These are phyloP conservation scores for Temnothorax nylanderi DNA, from an alignment of 1,140 invertebrate genomes.

Conservation along the genomic window DNA sequence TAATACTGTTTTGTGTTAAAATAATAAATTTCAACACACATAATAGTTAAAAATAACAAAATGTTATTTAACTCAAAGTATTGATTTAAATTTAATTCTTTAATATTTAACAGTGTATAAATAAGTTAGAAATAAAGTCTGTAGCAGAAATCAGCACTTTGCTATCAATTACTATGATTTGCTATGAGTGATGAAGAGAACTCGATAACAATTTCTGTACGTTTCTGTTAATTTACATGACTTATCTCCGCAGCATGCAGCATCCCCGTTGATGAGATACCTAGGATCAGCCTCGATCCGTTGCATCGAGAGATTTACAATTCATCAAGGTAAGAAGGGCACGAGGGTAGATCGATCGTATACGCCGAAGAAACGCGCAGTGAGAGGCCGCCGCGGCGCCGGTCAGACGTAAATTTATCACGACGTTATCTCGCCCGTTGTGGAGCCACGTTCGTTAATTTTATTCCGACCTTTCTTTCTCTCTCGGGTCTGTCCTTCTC, in stretches of 20 bases:
- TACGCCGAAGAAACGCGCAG: constrained; percentile 63
- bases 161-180: constrained; percentile 7
- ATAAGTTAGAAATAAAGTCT: not conserved
- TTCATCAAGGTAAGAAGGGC: constrained; percentile 63
- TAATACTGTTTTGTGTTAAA: no score
- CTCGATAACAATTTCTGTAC: not conserved
- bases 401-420: constrained; percentile 81
- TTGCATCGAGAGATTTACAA: constrained; percentile 53
- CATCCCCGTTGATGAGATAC: constrained; percentile 17
- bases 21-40: no score
- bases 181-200: not conserved
- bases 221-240: constrained; percentile 31
- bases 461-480: constrained; percentile 57
- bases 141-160: not conserved
- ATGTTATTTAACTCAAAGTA: no score
- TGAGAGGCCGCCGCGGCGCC: constrained; percentile 11
- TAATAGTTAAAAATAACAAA: no score
- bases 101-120: no score
- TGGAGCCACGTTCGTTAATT: constrained; percentile 79
- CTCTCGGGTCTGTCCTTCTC: not conserved
- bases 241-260: not conserved
- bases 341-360: constrained; percentile 73
- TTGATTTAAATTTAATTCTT: no score
- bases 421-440: constrained; percentile 79
- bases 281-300: not conserved